Evolutionary conservation across 1,140 invertebrate genomes (phyloP).

Genomic region (Rhyzopertha dominica): DNA sequence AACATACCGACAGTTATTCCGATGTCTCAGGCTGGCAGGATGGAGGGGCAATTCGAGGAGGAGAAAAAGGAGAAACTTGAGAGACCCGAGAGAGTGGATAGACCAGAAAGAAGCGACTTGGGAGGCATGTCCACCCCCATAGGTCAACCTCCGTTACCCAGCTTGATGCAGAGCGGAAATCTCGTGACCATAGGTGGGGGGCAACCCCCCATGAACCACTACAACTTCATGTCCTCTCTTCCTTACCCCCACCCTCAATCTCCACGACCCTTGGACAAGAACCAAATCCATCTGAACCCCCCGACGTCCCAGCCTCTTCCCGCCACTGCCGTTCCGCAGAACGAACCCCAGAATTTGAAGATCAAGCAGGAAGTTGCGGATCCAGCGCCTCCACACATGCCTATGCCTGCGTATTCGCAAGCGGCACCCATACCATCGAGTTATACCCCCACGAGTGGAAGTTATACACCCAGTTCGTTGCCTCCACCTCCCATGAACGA

Average conservation of each 20-base stretch:
- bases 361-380: constrained; percentile 71
- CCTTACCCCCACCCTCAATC: constrained; percentile 30
- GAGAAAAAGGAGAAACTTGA: constrained; percentile 41
- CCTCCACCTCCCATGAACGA: constrained; percentile 55
- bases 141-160: constrained; percentile 50
- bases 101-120: constrained; percentile 46
- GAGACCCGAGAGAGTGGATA: constrained; percentile 40
- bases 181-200: constrained; percentile 53
- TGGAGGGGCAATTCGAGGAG: constrained; percentile 37
- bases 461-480: constrained; percentile 17
- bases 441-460: constrained; percentile 3
- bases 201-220: constrained; percentile 41
- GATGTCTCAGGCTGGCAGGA: constrained; percentile 36
- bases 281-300: constrained; percentile 3
- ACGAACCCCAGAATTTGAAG: constrained; percentile 71
- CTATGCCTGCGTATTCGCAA: constrained; percentile 19
- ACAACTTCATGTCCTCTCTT: constrained; percentile 50
- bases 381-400: constrained; percentile 9
- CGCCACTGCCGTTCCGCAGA: constrained; percentile 38
- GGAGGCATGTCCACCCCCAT: constrained; percentile 46
- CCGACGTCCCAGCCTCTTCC: constrained; percentile 7
- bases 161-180: constrained; percentile 51
- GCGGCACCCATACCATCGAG: constrained; percentile 5
- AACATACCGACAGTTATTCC: constrained; percentile 45
- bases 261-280: constrained; percentile 27